A percentile compares a stretch with the other conserved stretches of the same genome.
Conservation (phyloP, 2,797 vertebrate species). For the Leptodactylus fallax region DNA sequence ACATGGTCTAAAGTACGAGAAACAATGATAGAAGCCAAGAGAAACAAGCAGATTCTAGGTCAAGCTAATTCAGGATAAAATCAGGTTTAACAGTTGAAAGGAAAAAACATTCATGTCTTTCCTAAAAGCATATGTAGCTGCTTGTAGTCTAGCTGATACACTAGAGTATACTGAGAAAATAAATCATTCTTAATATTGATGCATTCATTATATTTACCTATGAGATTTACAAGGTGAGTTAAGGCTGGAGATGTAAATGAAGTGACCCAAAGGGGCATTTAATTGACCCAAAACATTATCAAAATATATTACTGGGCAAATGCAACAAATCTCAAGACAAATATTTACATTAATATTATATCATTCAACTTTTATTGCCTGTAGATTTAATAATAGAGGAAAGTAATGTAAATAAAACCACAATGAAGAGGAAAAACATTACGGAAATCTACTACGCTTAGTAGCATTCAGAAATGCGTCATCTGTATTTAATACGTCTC, state of each 20-base stretch:
- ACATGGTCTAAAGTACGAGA: background rate
- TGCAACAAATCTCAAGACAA: background rate
- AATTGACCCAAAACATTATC: background rate
- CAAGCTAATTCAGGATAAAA: background rate
- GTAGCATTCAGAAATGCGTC: constrained; percentile 49
- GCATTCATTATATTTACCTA: background rate
- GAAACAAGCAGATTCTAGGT: background rate
- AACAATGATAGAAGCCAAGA: background rate
- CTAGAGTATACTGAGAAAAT: background rate
- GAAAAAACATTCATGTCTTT: background rate
- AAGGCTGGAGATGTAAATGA: background rate
- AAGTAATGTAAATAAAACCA: constrained; percentile 20
- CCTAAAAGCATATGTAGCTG: background rate
- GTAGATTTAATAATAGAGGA: background rate
- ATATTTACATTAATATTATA: background rate
- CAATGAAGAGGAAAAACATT: constrained; percentile 32
- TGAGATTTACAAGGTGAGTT: background rate
- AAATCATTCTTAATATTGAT: background rate
- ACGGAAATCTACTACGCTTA: constrained; percentile 46
- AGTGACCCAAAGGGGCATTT: background rate
- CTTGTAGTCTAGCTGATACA: background rate
- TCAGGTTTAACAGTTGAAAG: background rate
- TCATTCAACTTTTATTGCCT: constrained; percentile 9
- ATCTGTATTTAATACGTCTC: constrained; percentile 46
- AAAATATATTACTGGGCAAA: constrained; percentile 20